Conservation (phyloP, 2,888 invertebrate genomes). For the Drosophila buzzatii region DNA sequence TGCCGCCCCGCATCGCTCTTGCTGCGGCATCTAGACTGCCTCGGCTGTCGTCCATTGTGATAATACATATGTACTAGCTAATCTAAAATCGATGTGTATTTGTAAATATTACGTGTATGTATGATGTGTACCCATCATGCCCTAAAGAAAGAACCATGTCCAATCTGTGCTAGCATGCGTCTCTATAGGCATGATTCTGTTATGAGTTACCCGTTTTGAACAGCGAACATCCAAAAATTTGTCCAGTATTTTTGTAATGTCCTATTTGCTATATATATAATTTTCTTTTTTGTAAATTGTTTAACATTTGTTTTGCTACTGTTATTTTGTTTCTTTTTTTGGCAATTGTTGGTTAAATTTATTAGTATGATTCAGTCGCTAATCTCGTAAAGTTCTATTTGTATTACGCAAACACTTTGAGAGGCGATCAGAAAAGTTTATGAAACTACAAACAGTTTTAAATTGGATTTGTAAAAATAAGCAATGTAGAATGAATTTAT, state of each 20-base stretch:
- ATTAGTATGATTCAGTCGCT: slow-evolving; percentile 25
- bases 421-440: not conserved
- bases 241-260: slow-evolving; percentile 4
- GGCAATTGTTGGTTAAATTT: slow-evolving; percentile 35
- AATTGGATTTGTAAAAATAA: slow-evolving; percentile 2
- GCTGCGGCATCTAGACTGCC: slow-evolving; percentile 68
- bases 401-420: not conserved
- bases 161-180: slow-evolving; percentile 11
- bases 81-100: slow-evolving; percentile 60
- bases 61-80: slow-evolving; percentile 68
- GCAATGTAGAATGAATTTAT: slow-evolving; percentile 1
- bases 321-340: not conserved
- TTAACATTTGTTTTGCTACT: not conserved
- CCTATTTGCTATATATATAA: not conserved
- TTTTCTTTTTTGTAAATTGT: slow-evolving; percentile 7
- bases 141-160: not conserved
- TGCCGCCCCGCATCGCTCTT: slow-evolving; percentile 56
- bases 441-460: not conserved
- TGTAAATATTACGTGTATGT: slow-evolving; percentile 61
- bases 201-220: slow-evolving; percentile 18
- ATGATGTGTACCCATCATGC: slow-evolving; percentile 20
- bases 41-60: slow-evolving; percentile 65
- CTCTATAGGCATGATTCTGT: slow-evolving; percentile 17
- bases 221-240: not conserved
- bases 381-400: not conserved